Percentiles rank a stretch among this genome's conserved stretches.
Evolutionary conservation across 2,797 vertebrate genomes (phyloP).

Genomic region (Poecilia velifera): DNA sequence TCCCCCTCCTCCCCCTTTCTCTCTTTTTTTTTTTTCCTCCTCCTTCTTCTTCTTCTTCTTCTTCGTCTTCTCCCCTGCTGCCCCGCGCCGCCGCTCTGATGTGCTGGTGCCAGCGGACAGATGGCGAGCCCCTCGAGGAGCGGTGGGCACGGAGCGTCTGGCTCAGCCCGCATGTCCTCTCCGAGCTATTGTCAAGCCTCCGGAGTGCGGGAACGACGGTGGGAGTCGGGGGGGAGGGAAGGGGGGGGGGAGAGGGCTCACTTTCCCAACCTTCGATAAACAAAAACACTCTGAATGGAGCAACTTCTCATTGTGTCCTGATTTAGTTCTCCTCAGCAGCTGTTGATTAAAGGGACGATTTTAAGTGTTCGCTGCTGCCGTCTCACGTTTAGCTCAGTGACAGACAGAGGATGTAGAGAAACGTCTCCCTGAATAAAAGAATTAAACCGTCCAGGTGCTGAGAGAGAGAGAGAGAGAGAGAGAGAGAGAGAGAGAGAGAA

Average conservation of each 20-base stretch:
- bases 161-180: slow-evolving; percentile 67
- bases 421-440: not conserved
- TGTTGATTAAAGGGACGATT: slow-evolving; percentile 24
- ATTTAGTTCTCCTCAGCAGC: slow-evolving; percentile 34
- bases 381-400: slow-evolving; percentile 30
- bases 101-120: slow-evolving; percentile 76
- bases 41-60: slow-evolving; percentile 6
- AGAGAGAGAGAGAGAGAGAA: not conserved
- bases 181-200: slow-evolving; percentile 70
- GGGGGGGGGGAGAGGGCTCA: slow-evolving; percentile 18
- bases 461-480: slow-evolving; percentile 38
- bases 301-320: slow-evolving; percentile 41
- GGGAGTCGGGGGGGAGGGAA: slow-evolving; percentile 17
- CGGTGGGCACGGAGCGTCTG: slow-evolving; percentile 72
- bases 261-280: slow-evolving; percentile 49
- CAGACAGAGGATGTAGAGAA: slow-evolving; percentile 3
- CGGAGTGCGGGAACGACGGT: slow-evolving; percentile 42
- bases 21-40: no score
- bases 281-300: slow-evolving; percentile 46
- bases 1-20: slow-evolving; percentile 37
- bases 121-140: slow-evolving; percentile 79
- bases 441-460: slow-evolving; percentile 69
- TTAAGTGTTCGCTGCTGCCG: slow-evolving; percentile 5
- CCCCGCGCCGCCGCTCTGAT: slow-evolving; percentile 71
- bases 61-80: slow-evolving; percentile 41